Percentiles rank a stretch among this genome's conserved stretches.
These are phyloP conservation scores for Xenopus laevis DNA, from an alignment of 2,113 vertebrate species.

Conservation along the genomic window DNA sequence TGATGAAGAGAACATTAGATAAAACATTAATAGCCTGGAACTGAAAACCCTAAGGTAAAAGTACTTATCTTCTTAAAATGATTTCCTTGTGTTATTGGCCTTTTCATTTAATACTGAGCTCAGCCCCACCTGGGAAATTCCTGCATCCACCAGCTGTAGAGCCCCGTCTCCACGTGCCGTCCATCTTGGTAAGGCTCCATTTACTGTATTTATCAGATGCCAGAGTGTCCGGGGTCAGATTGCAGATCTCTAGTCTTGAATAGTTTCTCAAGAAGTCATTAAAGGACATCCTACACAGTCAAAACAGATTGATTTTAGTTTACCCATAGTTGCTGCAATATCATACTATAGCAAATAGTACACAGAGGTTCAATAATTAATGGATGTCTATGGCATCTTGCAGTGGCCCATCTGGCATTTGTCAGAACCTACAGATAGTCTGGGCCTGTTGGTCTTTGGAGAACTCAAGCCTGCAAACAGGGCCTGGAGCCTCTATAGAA, in stretches of 20 bases:
- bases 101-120: too few relatives aligned
- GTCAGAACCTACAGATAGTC: too few relatives aligned
- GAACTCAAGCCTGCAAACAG: too few relatives aligned
- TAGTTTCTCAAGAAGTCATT: slow-evolving; percentile 81
- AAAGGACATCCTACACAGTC: slow-evolving; percentile 82
- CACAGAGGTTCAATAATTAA: too few relatives aligned
- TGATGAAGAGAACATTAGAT: too few relatives aligned
- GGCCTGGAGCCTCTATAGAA: background rate
- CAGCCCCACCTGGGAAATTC: slow-evolving; percentile 74
- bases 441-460: too few relatives aligned
- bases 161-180: slow-evolving; percentile 84
- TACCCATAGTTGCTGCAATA: background rate
- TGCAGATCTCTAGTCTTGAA: slow-evolving; percentile 89
- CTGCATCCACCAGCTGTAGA: slow-evolving; percentile 91
- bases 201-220: slow-evolving; percentile 74
- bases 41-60: too few relatives aligned
- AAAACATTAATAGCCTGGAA: too few relatives aligned
- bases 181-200: slow-evolving; percentile 83
- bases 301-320: background rate
- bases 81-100: too few relatives aligned
- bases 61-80: too few relatives aligned
- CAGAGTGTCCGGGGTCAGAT: slow-evolving; percentile 87
- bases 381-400: too few relatives aligned
- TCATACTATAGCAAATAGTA: background rate
- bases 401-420: too few relatives aligned